Base-by-base conservation (phyloP, 2,113 vertebrate species). In the Cololabis saira region DNA sequence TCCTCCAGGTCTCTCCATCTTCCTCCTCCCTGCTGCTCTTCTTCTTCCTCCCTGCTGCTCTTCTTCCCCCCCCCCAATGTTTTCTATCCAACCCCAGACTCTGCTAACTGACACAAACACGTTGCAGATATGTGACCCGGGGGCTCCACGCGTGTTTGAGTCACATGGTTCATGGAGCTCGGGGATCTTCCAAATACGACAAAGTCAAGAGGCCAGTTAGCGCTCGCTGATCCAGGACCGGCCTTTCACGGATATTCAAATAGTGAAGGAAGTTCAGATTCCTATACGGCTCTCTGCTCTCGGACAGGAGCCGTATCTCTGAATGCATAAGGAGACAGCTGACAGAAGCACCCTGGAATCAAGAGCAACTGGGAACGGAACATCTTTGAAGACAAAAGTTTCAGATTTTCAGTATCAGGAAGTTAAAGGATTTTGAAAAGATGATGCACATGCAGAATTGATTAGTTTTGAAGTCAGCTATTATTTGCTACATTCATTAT, bases 231-330 rank as follows among this genome's bases (percentile, higher is more conserved):
- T 61, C 60, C 75, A 37, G 59, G 37, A 67, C 61, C 37, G 8
- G 61, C 37, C 54, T 43, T 62, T 71, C 71, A 16, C 21, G 67
- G 61, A 71, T 81, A 77, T 69, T 74, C 70, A 82, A 83, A 83
- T 54, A 54, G 71, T 78, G 73, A 68, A 54, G 68, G 55, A 52
- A 61, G 63, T 60, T n/a, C n/a, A 57, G 71, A 84, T 80, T 83
- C 72, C 83, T 66, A 71, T 63, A 83, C 3, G 48, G 18, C 43
- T 61, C 15, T 67, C 11, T 11, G 59, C 59, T 51, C 14, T 58
- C 40, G 41, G 55, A 50, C 42, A 69, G 55, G 22, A 49, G 40
- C 42, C 1, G 60, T 75, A 45, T 64, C 50, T 87, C 53, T 65
- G 71, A 78, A 74, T 50, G 57, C 45, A 16, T 67, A 75, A 71